Conservation (phyloP, 2,888 invertebrate genomes). For the Caenorhabditis sp. region DNA sequence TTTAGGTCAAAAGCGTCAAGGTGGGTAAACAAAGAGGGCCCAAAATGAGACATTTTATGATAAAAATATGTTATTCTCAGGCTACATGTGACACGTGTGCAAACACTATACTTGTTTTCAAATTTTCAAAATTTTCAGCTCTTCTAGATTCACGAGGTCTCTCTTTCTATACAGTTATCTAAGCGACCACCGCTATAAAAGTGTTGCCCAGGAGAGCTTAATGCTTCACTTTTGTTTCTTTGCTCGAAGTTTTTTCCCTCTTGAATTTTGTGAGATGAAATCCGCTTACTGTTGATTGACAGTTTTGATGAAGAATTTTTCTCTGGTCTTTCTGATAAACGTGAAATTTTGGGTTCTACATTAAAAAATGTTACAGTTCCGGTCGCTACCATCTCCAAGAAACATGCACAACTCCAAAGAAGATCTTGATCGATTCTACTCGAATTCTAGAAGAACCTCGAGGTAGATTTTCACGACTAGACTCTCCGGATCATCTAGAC, state of each 20-base stretch:
- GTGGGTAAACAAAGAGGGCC: slow-evolving; percentile 32
- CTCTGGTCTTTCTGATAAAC: neutral
- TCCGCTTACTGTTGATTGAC: slow-evolving; percentile 2
- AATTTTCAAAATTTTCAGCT: slow-evolving; percentile 14
- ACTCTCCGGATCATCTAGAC: too few species aligned
- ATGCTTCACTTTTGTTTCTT: slow-evolving; percentile 3
- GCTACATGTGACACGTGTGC: slow-evolving; percentile 36
- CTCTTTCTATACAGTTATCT: slow-evolving; percentile 37
- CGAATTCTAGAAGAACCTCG: slow-evolving; percentile 30
- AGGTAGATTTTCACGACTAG: slow-evolving; percentile 35
- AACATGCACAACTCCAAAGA: slow-evolving; percentile 61
- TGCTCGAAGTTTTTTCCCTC: neutral
- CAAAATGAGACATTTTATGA: slow-evolving; percentile 18
- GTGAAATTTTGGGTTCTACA: neutral
- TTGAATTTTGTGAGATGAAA: neutral
- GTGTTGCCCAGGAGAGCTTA: neutral
- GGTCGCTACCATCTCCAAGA: neutral
- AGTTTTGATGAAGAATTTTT: slow-evolving; percentile 11
- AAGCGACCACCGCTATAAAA: slow-evolving; percentile 47
- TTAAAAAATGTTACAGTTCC: slow-evolving; percentile 43
- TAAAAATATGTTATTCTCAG: slow-evolving; percentile 50
- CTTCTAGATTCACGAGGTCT: slow-evolving; percentile 53
- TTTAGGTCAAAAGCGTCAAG: slow-evolving; percentile 18
- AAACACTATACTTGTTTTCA: slow-evolving; percentile 34
- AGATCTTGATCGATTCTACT: slow-evolving; percentile 50